Evolutionary conservation across 1,140 invertebrate species (phyloP), one percentile per base, ranked within the genome.

Genomic region (Hylaeus anthracinus): DNA sequence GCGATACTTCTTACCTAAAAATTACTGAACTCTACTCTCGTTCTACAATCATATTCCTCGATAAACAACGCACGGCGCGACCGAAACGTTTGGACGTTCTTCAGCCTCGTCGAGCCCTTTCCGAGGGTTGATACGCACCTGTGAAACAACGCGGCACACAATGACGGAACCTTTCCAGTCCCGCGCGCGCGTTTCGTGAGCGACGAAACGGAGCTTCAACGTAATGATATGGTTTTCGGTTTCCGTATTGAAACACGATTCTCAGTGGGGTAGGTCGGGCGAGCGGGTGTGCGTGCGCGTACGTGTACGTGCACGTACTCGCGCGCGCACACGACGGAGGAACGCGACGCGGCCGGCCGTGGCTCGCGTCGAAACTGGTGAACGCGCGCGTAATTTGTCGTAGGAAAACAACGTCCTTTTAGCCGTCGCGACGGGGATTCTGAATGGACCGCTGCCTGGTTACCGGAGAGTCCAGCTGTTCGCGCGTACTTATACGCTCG

Each of bases 181-280:
- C 58, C 58, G 69, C 82, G 81, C 76, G 83, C 82, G 55, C 56
- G 79, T 81, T 77, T 72, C 85, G 86, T 81, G 84, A 84, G 71
- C 83, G 87, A 90, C 89, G 87, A 89, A 90, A 88, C 81, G 84
- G 86, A 90, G 89, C 90, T 88, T 88, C 87, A 85, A 82, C 80
- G 88, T 92, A 92, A 92, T 92, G 89, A 92, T 90, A 92, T 89
- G 91, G 92, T 93, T 93, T 93, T 91, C 91, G 92, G 91, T 93
- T 93, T 92, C 91, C 89, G 90, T 90, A 90, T 92, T 93, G 92
- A 92, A 93, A 93, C 89, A 91, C 89, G 92, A 93, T 92, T 92
- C 92, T 91, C 87, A 87, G 83, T 91, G 84, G 91, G 92, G 89
- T 92, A 92, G 91, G 90, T 92, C 91, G 84, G 79, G 61, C 60